Percentiles rank a stretch among this genome's conserved stretches.
These are phyloP conservation scores for Caprella mutica DNA, from an alignment of 2,888 invertebrate genomes.

Conservation along the genomic window DNA sequence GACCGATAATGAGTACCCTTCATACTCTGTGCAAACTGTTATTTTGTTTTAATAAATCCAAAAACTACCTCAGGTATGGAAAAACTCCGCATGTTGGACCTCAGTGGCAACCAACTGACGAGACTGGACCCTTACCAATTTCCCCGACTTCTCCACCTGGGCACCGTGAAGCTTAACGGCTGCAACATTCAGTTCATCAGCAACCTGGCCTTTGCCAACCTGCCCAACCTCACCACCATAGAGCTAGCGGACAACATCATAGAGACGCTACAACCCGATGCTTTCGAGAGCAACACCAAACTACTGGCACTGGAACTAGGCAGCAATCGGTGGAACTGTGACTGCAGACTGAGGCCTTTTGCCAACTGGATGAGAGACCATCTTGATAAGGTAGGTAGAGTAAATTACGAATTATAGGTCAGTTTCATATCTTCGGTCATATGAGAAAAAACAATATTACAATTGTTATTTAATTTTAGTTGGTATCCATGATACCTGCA, in stretches of 20 bases:
- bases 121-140: slow-evolving; percentile 64
- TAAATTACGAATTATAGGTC: no score
- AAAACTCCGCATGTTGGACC: slow-evolving; percentile 59
- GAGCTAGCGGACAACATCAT: slow-evolving; percentile 61
- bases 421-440: no score
- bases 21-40: no score
- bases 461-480: no score
- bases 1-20: no score
- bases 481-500: no score
- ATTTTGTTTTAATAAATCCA: no score
- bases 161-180: slow-evolving; percentile 65
- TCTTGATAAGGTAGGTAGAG: no score
- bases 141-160: slow-evolving; percentile 65
- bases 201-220: slow-evolving; percentile 61
- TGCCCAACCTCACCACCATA: slow-evolving; percentile 39
- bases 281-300: slow-evolving; percentile 58
- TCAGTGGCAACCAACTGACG: slow-evolving; percentile 71
- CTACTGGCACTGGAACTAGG: slow-evolving; percentile 71
- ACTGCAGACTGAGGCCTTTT: slow-evolving; percentile 71
- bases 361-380: slow-evolving; percentile 59
- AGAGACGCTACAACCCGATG: slow-evolving; percentile 55
- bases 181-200: slow-evolving; percentile 66
- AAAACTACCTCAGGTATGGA: slow-evolving; percentile 60
- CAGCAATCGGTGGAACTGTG: slow-evolving; percentile 81
- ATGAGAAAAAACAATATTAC: no score